A percentile compares a stretch with the other conserved stretches of the same genome.
phyloP scores from a whole-genome alignment of 2,797 vertebrate species.

The Odontamblyopus rebecca region DNA sequence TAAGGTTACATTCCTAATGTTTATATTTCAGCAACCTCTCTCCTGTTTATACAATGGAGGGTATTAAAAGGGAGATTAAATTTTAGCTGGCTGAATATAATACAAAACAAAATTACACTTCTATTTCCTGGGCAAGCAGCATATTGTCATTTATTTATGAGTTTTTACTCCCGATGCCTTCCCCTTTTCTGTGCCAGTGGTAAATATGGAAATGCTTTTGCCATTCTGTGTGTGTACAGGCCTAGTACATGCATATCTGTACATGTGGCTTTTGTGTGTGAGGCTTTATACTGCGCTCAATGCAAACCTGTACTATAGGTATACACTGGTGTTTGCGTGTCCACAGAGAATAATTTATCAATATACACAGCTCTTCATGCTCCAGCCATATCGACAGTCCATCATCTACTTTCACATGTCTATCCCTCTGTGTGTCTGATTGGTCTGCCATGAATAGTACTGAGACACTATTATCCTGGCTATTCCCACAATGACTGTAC shows the following conservation, averaged over 20 bases:
- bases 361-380: conserved; percentile 54
- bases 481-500: conserved; percentile 33
- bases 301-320: conserved; percentile 44
- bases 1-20: conserved; percentile 87
- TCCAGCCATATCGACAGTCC: conserved; percentile 45
- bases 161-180: conserved; percentile 71
- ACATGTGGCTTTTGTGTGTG: conserved; percentile 55
- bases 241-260: conserved; percentile 51
- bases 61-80: conserved; percentile 96
- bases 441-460: conserved; percentile 41
- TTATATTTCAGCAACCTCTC: conserved; percentile 81
- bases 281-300: conserved; percentile 55
- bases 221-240: conserved; percentile 81
- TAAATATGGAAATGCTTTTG: conserved; percentile 96
- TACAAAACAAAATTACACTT: conserved; percentile 94
- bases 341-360: conserved; percentile 51
- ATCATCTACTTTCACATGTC: conserved; percentile 52
- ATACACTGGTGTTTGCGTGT: conserved; percentile 38
- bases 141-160: conserved; percentile 98
- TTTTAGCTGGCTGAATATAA: conserved; percentile 90
- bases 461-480: conserved; percentile 47
- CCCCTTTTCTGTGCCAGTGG: conserved; percentile 79
- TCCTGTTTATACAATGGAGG: conserved; percentile 85
- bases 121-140: conserved; percentile 86
- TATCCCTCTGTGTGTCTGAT: conserved; percentile 38